These are phyloP conservation scores for Paralvinella palmiformis DNA, from an alignment of 1,140 invertebrate genomes.

Conservation along the genomic window DNA sequence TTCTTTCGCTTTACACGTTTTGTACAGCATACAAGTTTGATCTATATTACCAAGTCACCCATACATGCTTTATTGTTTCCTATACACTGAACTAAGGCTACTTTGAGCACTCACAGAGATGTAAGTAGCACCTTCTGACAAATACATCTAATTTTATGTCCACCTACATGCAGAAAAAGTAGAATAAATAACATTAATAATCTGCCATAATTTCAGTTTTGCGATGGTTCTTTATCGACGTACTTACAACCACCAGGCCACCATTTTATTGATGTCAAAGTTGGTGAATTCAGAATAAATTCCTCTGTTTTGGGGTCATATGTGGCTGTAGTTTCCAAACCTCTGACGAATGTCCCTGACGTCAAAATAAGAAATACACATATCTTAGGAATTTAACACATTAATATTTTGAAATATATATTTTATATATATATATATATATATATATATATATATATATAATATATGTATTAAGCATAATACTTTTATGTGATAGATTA, in stretches of 20 bases:
- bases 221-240: too few relatives aligned
- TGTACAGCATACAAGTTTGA: too few relatives aligned
- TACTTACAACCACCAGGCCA: slow-evolving; percentile 87
- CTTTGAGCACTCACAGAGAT: too few relatives aligned
- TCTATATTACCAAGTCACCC: too few relatives aligned
- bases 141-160: too few relatives aligned
- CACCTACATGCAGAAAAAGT: too few relatives aligned
- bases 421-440: neutral
- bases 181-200: too few relatives aligned
- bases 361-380: slow-evolving; percentile 5
- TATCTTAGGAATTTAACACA: neutral
- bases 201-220: too few relatives aligned
- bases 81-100: too few relatives aligned
- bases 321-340: slow-evolving; percentile 83
- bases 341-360: slow-evolving; percentile 73
- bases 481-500: neutral
- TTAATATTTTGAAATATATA: neutral
- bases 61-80: too few relatives aligned
- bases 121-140: too few relatives aligned
- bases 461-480: neutral
- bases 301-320: slow-evolving; percentile 78
- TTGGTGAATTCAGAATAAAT: slow-evolving; percentile 82
- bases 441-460: neutral
- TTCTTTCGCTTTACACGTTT: too few relatives aligned
- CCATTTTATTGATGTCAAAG: slow-evolving; percentile 84